Base-by-base conservation (phyloP, 2,797 vertebrate species). In the Enoplosus armatus region DNA sequence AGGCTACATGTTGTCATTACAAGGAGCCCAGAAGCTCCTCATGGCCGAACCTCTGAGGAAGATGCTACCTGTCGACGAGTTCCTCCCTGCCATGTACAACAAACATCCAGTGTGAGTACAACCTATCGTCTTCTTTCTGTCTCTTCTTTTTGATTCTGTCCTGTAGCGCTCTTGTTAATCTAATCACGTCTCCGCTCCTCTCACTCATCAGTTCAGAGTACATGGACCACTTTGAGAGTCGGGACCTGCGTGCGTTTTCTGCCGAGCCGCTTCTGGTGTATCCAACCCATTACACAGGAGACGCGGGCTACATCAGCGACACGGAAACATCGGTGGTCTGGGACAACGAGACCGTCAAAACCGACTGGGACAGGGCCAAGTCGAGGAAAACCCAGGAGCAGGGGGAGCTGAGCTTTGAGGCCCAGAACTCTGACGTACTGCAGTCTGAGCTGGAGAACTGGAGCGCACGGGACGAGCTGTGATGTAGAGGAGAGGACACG, bases 21-120 rank as follows among this genome's bases (percentile, higher is more conserved):
- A 95, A 78, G 97, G 97, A 22, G 97, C 97, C 12, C 92, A 61
- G 83, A 98, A 98, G 87, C 96, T 98, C 51, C 92, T 98, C 27
- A 79, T 80, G 0, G 97, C 96, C 0, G 79, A 95, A 56, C 97
- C 97, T 0, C 93, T 98, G 35, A 80, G 31, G 27, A 97, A 95
- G 84, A 96, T 98, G 93, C 87, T 98, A 63, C 97, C 97, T 0
- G 97, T 98, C 0, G 97, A 98, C 0, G 97, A 98, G 86, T 98
- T 98, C 76, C 96, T 98, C 72, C 97, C 97, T 0, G 91, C 97
- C 84, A 98, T 98, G 97, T 98, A 96, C 72, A 87, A 98, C 90
- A 98, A 98, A 75, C 97, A 98, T 75, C 97, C 97, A 27, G 88
- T 97, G 97, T 98, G 92, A 95, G 97, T 89, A 1, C 1, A 60